These are phyloP conservation scores for Leucoptera coffeella DNA, from an alignment of 2,888 invertebrate genomes.

Conservation along the genomic window DNA sequence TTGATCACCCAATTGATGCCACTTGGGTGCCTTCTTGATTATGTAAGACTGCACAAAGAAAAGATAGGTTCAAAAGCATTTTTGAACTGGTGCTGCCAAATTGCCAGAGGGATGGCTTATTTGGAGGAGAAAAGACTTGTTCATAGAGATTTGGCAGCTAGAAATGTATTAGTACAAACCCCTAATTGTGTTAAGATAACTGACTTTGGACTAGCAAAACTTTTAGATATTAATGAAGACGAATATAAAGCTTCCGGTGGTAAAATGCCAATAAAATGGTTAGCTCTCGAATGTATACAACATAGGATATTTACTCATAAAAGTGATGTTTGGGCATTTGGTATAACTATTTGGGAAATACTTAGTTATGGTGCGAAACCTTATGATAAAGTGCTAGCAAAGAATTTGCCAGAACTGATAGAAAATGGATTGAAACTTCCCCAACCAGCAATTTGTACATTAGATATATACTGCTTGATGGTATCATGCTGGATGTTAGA, in stretches of 20 bases:
- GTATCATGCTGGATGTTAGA: slow-evolving; percentile 98
- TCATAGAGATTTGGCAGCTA: too few species aligned
- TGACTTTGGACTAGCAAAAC: too few species aligned
- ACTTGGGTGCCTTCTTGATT: slow-evolving; percentile 80
- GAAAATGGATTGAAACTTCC: slow-evolving; percentile 91
- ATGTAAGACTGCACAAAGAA: slow-evolving; percentile 74
- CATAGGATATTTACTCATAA: slow-evolving; percentile 96
- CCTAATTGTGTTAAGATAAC: too few species aligned
- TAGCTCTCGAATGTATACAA: slow-evolving; percentile 94
- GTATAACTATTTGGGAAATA: slow-evolving; percentile 97
- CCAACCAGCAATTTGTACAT: slow-evolving; percentile 89
- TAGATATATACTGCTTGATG: slow-evolving; percentile 95
- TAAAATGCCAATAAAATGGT: slow-evolving; percentile 99
- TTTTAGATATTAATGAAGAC: slow-evolving; percentile 91
- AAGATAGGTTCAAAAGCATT: slow-evolving; percentile 82
- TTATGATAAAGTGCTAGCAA: slow-evolving; percentile 85
- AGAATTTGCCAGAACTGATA: slow-evolving; percentile 87
- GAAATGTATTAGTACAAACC: too few species aligned
- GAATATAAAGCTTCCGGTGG: slow-evolving; percentile 95
- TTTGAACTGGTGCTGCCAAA: slow-evolving; percentile 88
- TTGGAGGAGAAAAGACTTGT: slow-evolving; percentile 74
- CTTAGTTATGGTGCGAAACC: slow-evolving; percentile 92
- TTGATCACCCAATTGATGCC: slow-evolving; percentile 89
- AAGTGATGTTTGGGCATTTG: slow-evolving; percentile 99
- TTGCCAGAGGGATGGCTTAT: slow-evolving; percentile 84